Percentiles rank a stretch among this genome's conserved stretches.
phyloP scores from a whole-genome alignment of 2,113 vertebrate genomes.

The Mixornis gularis region DNA sequence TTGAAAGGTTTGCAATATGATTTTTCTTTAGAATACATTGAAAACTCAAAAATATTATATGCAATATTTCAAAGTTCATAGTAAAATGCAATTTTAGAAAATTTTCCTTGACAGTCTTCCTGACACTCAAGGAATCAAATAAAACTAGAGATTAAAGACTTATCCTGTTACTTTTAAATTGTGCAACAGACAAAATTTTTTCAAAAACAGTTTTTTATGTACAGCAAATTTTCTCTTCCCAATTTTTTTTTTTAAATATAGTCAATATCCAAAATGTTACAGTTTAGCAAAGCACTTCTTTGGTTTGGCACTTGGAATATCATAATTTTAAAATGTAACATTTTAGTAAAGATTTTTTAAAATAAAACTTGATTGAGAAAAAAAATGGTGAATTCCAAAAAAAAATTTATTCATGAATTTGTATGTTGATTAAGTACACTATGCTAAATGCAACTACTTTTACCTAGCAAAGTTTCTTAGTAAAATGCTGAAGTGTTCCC shows the following conservation, averaged over 20 bases:
- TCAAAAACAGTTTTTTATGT: neutral
- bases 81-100: neutral
- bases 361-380: neutral
- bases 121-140: neutral
- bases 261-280: rapidly evolving
- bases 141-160: neutral
- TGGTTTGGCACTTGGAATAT: neutral
- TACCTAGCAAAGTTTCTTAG: neutral
- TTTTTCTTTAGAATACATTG: neutral
- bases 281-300: neutral
- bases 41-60: neutral
- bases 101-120: neutral
- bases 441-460: neutral
- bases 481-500: neutral
- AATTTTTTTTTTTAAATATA: neutral
- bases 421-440: neutral
- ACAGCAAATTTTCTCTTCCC: neutral
- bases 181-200: rapidly evolving
- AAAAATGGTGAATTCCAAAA: rapidly evolving
- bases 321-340: neutral
- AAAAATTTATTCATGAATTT: neutral
- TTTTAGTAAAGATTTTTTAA: neutral
- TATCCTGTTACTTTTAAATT: neutral
- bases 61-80: neutral
- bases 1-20: neutral